Evolutionary conservation across 2,888 invertebrate species (phyloP).

Genomic region (Drosophila imparisetae): DNA sequence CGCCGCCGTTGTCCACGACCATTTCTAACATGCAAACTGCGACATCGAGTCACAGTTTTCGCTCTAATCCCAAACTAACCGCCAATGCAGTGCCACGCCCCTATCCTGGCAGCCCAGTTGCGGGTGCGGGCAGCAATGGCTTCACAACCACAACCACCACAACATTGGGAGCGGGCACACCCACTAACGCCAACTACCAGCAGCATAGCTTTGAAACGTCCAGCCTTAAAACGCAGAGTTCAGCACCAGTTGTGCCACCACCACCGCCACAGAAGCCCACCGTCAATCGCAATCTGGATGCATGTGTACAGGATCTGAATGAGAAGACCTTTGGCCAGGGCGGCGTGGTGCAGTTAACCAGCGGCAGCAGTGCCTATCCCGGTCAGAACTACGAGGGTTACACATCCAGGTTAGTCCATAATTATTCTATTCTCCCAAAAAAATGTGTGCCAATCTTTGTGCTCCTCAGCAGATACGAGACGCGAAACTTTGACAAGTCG

Average conservation of each 20-base stretch:
- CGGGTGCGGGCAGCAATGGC: constrained; percentile 63
- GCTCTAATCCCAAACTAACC: constrained; percentile 84
- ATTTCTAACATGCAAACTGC: constrained; percentile 83
- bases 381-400: constrained; percentile 88
- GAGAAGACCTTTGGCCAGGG: constrained; percentile 85
- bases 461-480: constrained; percentile 82
- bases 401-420: constrained; percentile 87
- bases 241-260: constrained; percentile 56
- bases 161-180: constrained; percentile 59
- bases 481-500: constrained; percentile 83
- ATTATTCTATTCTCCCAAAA: fast-evolving
- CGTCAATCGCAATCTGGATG: constrained; percentile 83
- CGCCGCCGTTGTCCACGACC: constrained; percentile 83
- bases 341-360: constrained; percentile 81
- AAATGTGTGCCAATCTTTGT: constrained; percentile 5
- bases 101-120: constrained; percentile 82
- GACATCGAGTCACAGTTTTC: constrained; percentile 80
- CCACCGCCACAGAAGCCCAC: constrained; percentile 64
- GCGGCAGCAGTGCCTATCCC: constrained; percentile 75
- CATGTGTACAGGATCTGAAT: constrained; percentile 84
- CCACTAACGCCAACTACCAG: constrained; percentile 81
- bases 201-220: constrained; percentile 81
- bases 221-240: constrained; percentile 74
- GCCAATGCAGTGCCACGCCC: constrained; percentile 85
- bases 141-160: constrained; percentile 41